Conservation (phyloP, 2,888 invertebrate genomes). For the Agriopis leucophaearia region DNA sequence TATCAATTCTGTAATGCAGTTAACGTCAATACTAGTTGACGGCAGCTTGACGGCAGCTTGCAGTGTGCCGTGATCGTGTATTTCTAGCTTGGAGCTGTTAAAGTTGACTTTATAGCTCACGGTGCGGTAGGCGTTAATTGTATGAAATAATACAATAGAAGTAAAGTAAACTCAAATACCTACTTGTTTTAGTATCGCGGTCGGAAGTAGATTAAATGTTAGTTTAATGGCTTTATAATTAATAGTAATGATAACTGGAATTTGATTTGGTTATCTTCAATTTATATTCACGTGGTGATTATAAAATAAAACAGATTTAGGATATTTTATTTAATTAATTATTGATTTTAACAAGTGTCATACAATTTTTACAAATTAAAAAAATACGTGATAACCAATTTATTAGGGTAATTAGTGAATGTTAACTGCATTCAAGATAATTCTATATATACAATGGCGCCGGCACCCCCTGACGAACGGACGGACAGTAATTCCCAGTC, state of each 20-base stretch:
- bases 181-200: too few species aligned
- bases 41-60: conserved; percentile 42
- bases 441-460: conserved; percentile 43
- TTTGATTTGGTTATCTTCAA: too few species aligned
- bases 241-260: too few species aligned
- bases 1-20: conserved; percentile 71
- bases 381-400: neutral
- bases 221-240: too few species aligned
- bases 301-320: too few species aligned
- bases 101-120: conserved; percentile 15
- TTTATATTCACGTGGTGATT: too few species aligned
- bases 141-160: neutral
- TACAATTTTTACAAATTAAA: too few species aligned
- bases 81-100: conserved; percentile 21
- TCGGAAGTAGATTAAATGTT: too few species aligned
- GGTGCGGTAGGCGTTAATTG: neutral
- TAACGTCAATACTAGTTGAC: conserved; percentile 62
- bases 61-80: conserved; percentile 17
- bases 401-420: conserved; percentile 18
- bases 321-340: too few species aligned
- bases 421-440: conserved; percentile 30
- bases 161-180: neutral
- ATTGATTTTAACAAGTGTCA: too few species aligned
- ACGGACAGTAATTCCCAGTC: conserved; percentile 49
- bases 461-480: conserved; percentile 41